Evolutionary conservation across 2,888 invertebrate species (phyloP), one percentile per base, ranked within the genome.

Genomic region (Blera fallax): DNA sequence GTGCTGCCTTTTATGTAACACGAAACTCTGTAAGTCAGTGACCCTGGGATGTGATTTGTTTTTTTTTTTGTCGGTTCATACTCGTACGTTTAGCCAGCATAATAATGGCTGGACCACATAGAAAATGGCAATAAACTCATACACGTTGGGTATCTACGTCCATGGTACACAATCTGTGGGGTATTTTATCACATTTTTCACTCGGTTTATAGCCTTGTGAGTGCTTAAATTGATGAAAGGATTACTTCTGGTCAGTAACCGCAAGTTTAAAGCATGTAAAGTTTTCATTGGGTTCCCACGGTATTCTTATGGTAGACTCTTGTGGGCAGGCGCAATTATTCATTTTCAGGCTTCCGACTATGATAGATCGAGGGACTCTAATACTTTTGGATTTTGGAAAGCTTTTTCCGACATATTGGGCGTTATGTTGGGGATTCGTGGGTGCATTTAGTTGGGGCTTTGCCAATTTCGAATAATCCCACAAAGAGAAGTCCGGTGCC

Each of bases 1-100:
- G 54, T 62, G 40, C 14, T 62, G 40, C 14, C 62, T 62, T 62
- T 74, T 62, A 40, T 70, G 77, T 77, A 82, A 82, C 29, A 43
- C 21, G 50, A 21, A 16, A 27, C 37, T 45, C 14, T 37, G 34
- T 10, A 72, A 52, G 78, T 77, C 77, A 83, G 43, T 83, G 78
- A 83, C 77, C 82, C 56, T 45, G 14, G 34, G n/a, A n/a, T n/a
- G 16, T 3, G 29, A 24, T 54, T 32, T 27, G 65, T 37, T 37
- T 37, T 37, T 40, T 40, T 40, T 11, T 40, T 14, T 40, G 4
- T 14, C 8, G 5, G 48, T 76, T 45, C 21, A n/a, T 32, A 10
- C 18, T 43, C 24, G 24, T 54, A 48, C 34, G 45, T 24, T 64
- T 45, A 48, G 70, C 54, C 54, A 64, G 21, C 24, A 43, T 24